Evolutionary conservation across 1,140 invertebrate species (phyloP).

Genomic region (Brachionus calyciflorus): DNA sequence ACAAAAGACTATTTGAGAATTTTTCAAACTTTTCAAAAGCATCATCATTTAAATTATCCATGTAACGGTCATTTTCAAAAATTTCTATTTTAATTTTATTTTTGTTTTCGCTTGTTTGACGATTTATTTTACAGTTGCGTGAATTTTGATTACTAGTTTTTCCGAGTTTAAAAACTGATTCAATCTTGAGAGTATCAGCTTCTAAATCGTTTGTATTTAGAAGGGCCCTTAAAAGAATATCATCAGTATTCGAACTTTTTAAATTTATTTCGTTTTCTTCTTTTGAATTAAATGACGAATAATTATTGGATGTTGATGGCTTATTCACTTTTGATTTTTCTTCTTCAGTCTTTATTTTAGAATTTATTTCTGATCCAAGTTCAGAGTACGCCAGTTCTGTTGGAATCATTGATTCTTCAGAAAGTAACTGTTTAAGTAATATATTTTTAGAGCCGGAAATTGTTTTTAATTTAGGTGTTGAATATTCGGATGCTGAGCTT

Average conservation of each 20-base stretch:
- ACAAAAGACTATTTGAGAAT: no score
- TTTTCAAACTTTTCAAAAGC: background rate
- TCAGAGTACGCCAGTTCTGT: background rate
- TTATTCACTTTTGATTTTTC: no score
- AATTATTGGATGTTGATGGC: background rate
- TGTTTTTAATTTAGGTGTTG: no score
- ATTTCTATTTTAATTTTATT: background rate
- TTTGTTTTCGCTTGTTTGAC: background rate
- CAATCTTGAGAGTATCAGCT: constrained; percentile 4
- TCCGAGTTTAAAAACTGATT: constrained; percentile 25
- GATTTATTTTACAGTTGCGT: background rate
- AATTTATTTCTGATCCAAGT: no score
- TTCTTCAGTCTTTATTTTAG: no score
- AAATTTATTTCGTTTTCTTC: background rate
- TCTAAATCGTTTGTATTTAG: constrained; percentile 36
- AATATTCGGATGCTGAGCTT: no score
- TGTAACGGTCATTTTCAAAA: background rate
- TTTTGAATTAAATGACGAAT: background rate
- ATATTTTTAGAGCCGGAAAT: background rate
- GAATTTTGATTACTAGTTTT: background rate
- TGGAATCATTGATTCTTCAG: background rate
- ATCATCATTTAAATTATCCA: background rate
- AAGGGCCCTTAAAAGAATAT: constrained; percentile 22
- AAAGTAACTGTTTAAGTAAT: background rate
- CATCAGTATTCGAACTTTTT: background rate